Evolutionary conservation across 2,797 vertebrate genomes (phyloP).

Genomic region (Tarsius wallacei): DNA sequence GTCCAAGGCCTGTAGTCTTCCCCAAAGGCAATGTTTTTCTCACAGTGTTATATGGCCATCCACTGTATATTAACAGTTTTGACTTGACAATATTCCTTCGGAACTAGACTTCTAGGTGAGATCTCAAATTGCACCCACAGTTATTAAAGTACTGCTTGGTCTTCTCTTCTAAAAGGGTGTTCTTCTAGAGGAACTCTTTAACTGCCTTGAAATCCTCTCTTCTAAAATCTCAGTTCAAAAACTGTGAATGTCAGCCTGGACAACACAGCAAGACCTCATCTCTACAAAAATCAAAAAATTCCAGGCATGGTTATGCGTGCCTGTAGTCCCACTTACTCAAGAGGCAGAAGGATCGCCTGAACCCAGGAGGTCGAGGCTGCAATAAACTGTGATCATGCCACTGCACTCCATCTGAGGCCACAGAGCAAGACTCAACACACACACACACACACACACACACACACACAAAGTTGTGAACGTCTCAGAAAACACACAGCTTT

Average conservation of each 20-base stretch:
- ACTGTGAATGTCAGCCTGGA: too few species aligned
- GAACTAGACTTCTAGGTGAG: background rate
- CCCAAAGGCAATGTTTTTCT: background rate
- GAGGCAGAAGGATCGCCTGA: too few species aligned
- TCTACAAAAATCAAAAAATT: too few species aligned
- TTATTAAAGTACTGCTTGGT: background rate
- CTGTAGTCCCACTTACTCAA: too few species aligned
- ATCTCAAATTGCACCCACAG: background rate
- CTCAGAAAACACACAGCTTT: background rate
- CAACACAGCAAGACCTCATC: too few species aligned
- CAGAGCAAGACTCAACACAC: too few species aligned
- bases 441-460: too few species aligned
- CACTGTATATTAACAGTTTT: background rate
- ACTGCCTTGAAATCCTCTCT: background rate
- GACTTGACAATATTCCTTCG: background rate
- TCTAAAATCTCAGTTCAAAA: conserved; percentile 55
- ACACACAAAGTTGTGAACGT: too few species aligned
- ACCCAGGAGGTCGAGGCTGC: too few species aligned
- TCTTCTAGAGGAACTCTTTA: background rate
- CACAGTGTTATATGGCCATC: background rate
- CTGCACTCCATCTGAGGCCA: too few species aligned
- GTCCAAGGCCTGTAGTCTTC: background rate
- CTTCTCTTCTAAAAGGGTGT: background rate
- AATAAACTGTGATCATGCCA: too few species aligned
- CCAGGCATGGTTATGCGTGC: too few species aligned